phyloP scores from a whole-genome alignment of 2,797 vertebrate genomes.

The Macroramphosus scolopax region DNA sequence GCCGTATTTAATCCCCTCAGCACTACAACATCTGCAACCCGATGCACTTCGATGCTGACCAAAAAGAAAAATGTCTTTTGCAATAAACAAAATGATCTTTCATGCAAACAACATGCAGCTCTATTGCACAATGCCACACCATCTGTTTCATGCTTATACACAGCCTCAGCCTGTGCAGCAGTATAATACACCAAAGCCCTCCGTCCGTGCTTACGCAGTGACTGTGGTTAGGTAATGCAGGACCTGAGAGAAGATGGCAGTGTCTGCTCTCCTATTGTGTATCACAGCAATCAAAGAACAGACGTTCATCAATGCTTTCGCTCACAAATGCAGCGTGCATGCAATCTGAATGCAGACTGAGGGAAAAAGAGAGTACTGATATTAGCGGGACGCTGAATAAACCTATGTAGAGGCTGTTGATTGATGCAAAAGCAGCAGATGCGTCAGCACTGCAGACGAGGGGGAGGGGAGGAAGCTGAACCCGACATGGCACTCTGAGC shows the following conservation, averaged over 20 bases:
- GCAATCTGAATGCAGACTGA: constrained; percentile 24
- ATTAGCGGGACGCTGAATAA: constrained; percentile 78
- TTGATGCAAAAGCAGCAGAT: constrained; percentile 90
- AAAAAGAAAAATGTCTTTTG: constrained; percentile 22
- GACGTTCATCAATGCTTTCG: constrained; percentile 33
- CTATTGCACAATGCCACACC: constrained; percentile 72
- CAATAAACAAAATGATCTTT: constrained; percentile 34
- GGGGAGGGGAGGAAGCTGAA: constrained; percentile 88
- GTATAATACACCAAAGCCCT: constrained; percentile 46
- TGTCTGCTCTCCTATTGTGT: constrained; percentile 30
- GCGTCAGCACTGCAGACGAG: constrained; percentile 83
- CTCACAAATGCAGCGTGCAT: constrained; percentile 20
- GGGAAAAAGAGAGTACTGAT: constrained; percentile 73
- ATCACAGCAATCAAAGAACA: constrained; percentile 26
- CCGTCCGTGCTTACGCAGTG: constrained; percentile 42
- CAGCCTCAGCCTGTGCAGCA: constrained; percentile 52
- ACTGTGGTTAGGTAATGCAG: constrained; percentile 68
- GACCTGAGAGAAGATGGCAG: constrained; percentile 44
- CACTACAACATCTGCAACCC: constrained; percentile 21
- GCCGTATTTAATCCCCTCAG: constrained; percentile 34
- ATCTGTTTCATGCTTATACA: constrained; percentile 47
- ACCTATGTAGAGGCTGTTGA: constrained; percentile 90
- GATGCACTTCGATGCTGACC: constrained; percentile 24
- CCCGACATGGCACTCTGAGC: constrained; percentile 77
- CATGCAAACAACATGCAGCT: constrained; percentile 46